A percentile compares a stretch with the other conserved stretches of the same genome.
Evolutionary conservation across 2,888 invertebrate species (phyloP).

Genomic region (Microchrysa polita): DNA sequence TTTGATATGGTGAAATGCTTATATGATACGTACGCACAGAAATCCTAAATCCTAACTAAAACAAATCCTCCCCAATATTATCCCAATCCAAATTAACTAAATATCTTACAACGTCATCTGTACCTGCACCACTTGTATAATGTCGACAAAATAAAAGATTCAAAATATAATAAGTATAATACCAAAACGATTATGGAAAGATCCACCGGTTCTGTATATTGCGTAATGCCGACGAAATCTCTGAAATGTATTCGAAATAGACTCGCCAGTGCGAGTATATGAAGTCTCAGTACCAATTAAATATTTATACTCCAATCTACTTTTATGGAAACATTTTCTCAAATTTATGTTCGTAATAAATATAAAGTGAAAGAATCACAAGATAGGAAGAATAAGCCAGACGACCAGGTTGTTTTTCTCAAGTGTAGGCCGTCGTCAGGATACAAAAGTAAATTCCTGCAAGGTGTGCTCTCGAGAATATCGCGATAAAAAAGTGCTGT

Average conservation of each 20-base stretch:
- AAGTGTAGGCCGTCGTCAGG: not conserved
- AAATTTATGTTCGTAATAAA: conserved; percentile 54
- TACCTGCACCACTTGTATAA: no score
- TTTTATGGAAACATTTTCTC: conserved; percentile 52
- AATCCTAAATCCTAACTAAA: no score
- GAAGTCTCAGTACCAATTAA: conserved; percentile 49
- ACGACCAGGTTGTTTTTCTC: not conserved
- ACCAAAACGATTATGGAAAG: conserved; percentile 1
- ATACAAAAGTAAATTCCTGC: not conserved
- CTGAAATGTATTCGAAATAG: not conserved
- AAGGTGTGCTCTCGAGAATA: not conserved
- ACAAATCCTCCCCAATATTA: no score
- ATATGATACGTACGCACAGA: no score
- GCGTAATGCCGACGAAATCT: not conserved
- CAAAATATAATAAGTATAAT: not conserved
- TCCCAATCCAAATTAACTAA: no score
- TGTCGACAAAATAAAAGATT: not conserved
- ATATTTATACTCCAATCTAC: conserved; percentile 54
- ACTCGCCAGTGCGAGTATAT: not conserved
- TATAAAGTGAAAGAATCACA: conserved; percentile 52
- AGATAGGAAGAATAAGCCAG: not conserved
- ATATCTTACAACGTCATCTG: no score
- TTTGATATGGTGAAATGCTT: no score
- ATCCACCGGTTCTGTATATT: not conserved
- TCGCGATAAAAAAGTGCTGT: no score